phyloP scores from a whole-genome alignment of 2,888 invertebrate species.

The Phoronis australis region DNA sequence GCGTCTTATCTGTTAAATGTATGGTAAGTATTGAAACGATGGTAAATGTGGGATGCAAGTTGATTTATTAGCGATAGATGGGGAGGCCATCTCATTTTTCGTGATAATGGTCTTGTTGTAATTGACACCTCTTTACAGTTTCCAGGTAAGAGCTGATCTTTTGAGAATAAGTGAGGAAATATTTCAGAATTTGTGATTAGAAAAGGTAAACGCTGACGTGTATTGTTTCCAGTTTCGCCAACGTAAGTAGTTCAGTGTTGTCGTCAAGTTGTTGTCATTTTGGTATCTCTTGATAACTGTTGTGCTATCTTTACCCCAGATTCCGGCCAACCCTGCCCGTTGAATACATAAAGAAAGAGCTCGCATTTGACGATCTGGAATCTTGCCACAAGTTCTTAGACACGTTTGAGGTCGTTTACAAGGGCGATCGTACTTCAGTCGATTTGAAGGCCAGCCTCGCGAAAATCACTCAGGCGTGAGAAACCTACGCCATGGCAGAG shows the following conservation, averaged over 20 bases:
- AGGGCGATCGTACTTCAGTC: constrained; percentile 59
- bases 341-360: constrained; percentile 77
- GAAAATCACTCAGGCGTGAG: constrained; percentile 15
- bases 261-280: constrained; percentile 22
- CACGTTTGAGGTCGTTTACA: constrained; percentile 66
- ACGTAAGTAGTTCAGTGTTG: constrained; percentile 23
- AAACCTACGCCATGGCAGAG: no score
- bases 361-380: constrained; percentile 79
- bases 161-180: neutral
- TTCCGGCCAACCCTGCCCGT: constrained; percentile 88
- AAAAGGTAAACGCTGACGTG: constrained; percentile 13
- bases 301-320: constrained; percentile 58
- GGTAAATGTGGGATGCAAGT: no score
- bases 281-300: constrained; percentile 15
- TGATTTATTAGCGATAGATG: no score
- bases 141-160: no score
- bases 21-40: no score
- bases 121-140: no score
- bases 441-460: constrained; percentile 71
- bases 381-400: constrained; percentile 84
- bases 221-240: constrained; percentile 12
- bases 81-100: no score
- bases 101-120: no score
- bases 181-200: no score
- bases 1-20: no score